phyloP scores from a whole-genome alignment of 2,113 vertebrate genomes.

The Entelurus aequoreus region DNA sequence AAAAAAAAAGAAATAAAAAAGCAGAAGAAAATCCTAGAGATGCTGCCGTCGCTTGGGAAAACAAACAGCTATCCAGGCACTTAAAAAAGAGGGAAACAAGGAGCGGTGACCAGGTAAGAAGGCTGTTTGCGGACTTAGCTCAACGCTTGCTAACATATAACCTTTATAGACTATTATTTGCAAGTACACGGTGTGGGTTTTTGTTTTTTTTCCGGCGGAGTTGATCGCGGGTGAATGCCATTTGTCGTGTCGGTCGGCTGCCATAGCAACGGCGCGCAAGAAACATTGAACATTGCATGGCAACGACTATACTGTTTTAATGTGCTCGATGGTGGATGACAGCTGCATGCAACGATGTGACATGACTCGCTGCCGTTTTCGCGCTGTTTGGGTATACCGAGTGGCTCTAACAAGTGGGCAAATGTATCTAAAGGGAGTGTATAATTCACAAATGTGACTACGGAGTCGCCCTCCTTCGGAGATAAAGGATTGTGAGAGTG shows the following conservation, averaged over 20 bases:
- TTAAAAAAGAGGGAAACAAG: slow-evolving; percentile 51
- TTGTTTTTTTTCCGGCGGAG: slow-evolving; percentile 17
- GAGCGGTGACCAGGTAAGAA: slow-evolving; percentile 66
- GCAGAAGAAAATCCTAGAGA: slow-evolving; percentile 69
- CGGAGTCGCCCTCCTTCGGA: neutral
- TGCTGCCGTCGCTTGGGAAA: slow-evolving; percentile 78
- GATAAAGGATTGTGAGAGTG: slow-evolving; percentile 13
- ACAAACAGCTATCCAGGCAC: slow-evolving; percentile 70
- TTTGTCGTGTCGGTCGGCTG: slow-evolving; percentile 71
- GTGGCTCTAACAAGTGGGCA: slow-evolving; percentile 32
- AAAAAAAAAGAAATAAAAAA: too few relatives aligned
- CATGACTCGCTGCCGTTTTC: slow-evolving; percentile 38
- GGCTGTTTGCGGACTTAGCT: slow-evolving; percentile 26
- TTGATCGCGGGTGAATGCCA: slow-evolving; percentile 59
- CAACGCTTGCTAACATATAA: slow-evolving; percentile 27
- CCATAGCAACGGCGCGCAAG: slow-evolving; percentile 69
- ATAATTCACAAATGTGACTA: slow-evolving; percentile 14
- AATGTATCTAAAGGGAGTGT: slow-evolving; percentile 3
- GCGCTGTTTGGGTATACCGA: slow-evolving; percentile 21
- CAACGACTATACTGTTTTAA: slow-evolving; percentile 37
- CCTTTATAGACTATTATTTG: slow-evolving; percentile 22
- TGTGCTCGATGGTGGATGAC: slow-evolving; percentile 49
- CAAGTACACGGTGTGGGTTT: slow-evolving; percentile 25
- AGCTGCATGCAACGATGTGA: slow-evolving; percentile 28
- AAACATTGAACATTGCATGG: slow-evolving; percentile 48